Evolutionary conservation across 2,113 vertebrate species (phyloP).

Genomic region (Phaethornis superciliosus): DNA sequence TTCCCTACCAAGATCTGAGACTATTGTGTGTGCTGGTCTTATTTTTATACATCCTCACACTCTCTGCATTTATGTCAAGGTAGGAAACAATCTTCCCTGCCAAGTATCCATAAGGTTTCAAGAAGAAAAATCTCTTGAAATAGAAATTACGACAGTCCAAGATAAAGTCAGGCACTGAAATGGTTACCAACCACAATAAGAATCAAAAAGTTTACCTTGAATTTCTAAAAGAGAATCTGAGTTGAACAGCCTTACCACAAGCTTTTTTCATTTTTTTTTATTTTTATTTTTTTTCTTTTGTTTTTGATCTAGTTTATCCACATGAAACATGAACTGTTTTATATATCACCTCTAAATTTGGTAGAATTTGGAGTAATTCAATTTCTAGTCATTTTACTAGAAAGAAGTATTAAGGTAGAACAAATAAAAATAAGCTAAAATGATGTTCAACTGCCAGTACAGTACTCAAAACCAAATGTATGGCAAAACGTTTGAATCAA

Average conservation of each 20-base stretch:
- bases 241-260: neutral
- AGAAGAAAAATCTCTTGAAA: neutral
- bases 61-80: accelerated
- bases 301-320: neutral
- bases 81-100: neutral
- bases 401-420: neutral
- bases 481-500: neutral
- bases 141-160: neutral
- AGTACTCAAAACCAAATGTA: neutral
- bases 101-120: neutral
- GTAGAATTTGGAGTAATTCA: neutral
- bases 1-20: neutral
- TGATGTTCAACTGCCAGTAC: neutral
- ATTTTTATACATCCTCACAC: neutral
- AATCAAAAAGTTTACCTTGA: neutral
- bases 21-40: neutral
- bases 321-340: neutral
- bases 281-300: no score
- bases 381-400: neutral
- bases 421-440: neutral
- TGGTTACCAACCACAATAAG: neutral
- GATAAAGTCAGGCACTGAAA: neutral
- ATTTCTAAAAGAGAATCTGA: neutral
- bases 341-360: neutral
- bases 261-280: neutral